Percentiles rank a stretch among this genome's conserved stretches.
Evolutionary conservation across 2,888 invertebrate species (phyloP).

Genomic region (Drosophila paranaensis): DNA sequence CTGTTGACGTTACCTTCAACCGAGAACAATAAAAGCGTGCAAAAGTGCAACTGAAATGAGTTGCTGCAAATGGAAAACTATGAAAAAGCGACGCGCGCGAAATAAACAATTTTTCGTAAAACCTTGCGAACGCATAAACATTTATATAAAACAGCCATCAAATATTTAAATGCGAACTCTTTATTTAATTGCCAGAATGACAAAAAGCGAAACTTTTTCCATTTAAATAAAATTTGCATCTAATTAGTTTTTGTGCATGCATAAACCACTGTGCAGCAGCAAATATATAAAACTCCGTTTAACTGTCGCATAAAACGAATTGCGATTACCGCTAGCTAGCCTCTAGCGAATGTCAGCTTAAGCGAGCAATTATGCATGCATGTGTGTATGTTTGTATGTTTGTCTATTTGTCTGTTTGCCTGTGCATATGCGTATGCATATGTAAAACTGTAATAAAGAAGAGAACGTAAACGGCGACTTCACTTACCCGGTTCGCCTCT

Average conservation of each 20-base stretch:
- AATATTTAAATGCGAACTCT: conserved; percentile 1
- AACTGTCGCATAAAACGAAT: conserved; percentile 5
- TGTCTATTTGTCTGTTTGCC: background rate
- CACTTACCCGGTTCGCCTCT: conserved; percentile 7
- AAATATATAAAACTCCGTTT: conserved; percentile 1
- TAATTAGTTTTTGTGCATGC: background rate
- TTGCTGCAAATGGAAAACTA: conserved; percentile 64
- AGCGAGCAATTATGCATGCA: background rate
- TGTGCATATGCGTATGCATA: background rate
- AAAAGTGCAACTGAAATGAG: conserved; percentile 72
- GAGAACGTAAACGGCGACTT: conserved; percentile 9
- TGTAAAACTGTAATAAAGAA: conserved; percentile 5
- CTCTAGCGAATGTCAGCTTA: conserved; percentile 3
- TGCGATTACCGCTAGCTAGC: conserved; percentile 3
- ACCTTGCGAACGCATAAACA: conserved; percentile 4
- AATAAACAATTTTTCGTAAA: conserved; percentile 57
- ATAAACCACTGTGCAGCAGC: conserved; percentile 7
- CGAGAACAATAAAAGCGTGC: conserved; percentile 68
- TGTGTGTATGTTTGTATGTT: background rate
- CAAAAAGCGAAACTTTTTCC: background rate
- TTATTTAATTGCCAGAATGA: conserved; percentile 5
- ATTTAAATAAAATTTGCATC: conserved; percentile 9
- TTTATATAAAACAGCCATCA: conserved; percentile 14
- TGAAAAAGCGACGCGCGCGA: conserved; percentile 54
- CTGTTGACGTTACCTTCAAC: conserved; percentile 57